Conservation (phyloP, 2,888 invertebrate genomes). For the Cacoxenus indagator region DNA sequence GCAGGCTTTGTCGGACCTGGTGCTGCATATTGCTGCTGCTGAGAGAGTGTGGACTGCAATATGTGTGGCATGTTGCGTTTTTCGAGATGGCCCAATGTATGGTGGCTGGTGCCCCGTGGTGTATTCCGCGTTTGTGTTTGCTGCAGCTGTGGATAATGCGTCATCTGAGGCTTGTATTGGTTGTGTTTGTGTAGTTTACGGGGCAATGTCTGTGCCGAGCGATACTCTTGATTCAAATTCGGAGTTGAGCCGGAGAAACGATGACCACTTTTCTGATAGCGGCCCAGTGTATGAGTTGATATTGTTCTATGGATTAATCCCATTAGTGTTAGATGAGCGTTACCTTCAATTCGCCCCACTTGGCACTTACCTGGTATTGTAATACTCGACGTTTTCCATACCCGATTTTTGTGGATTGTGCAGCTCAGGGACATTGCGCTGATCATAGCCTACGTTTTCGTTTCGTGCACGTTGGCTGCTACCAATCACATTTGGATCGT, state of each 20-base stretch:
- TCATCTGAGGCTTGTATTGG: constrained; percentile 26
- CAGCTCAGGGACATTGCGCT: constrained; percentile 22
- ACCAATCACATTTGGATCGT: constrained; percentile 74
- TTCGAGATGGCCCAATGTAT: constrained; percentile 30
- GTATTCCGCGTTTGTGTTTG: constrained; percentile 22
- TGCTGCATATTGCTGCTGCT: constrained; percentile 31
- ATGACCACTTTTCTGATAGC: constrained; percentile 86
- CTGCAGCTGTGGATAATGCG: constrained; percentile 37
- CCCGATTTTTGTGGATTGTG: constrained; percentile 7
- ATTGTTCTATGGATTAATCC: constrained; percentile 37
- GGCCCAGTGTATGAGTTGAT: constrained; percentile 79
- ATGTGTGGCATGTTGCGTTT: constrained; percentile 25
- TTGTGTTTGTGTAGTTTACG: constrained; percentile 72
- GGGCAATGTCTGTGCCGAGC: constrained; percentile 84
- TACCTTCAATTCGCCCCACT: neutral
- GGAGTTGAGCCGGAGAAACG: constrained; percentile 76
- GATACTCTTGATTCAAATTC: constrained; percentile 69
- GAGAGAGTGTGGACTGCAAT: constrained; percentile 15
- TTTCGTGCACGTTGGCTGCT: constrained; percentile 59
- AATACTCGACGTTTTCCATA: constrained; percentile 46
- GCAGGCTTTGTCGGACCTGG: constrained; percentile 84
- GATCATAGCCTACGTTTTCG: constrained; percentile 21
- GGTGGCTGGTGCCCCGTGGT: constrained; percentile 34
- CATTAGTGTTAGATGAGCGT: neutral
- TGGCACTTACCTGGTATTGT: constrained; percentile 40